phyloP scores from a whole-genome alignment of 23 tunicate genomes.

The Styela clava region DNA sequence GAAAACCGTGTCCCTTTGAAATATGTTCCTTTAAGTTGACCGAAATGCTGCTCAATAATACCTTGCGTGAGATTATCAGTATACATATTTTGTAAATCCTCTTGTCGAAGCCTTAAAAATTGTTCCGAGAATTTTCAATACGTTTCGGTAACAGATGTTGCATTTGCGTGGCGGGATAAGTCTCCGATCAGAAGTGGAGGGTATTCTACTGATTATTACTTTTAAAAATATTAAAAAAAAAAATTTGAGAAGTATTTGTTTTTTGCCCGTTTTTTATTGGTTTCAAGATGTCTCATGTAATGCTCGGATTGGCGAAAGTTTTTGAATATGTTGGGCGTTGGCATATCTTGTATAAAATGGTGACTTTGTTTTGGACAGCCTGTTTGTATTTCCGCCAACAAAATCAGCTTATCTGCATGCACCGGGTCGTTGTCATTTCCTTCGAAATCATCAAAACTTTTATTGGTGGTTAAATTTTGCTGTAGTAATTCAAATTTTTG shows the following conservation, averaged over 20 bases:
- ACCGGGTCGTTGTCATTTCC: not conserved
- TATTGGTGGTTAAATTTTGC: not conserved
- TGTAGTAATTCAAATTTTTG: not conserved
- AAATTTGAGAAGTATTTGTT: not conserved
- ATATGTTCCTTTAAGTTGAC: not conserved
- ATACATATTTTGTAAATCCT: not conserved
- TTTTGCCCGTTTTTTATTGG: not conserved
- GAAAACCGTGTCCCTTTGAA: not conserved
- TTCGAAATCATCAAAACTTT: not conserved
- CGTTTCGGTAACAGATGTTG: not conserved
- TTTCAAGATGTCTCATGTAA: not conserved
- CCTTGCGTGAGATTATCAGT: conserved; percentile 25
- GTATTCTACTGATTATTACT: conserved; percentile 21
- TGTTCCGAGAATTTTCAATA: not conserved
- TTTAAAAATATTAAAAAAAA: conserved; percentile 2
- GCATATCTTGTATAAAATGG: conserved; percentile 8
- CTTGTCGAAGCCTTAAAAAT: not conserved
- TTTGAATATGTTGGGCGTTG: not conserved
- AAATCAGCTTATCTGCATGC: not conserved
- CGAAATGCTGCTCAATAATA: conserved; percentile 36
- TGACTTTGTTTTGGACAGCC: conserved; percentile 1
- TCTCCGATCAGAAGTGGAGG: conserved; percentile 36
- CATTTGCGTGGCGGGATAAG: conserved; percentile 34
- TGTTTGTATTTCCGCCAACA: not conserved
- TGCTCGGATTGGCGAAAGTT: not conserved